phyloP scores from a whole-genome alignment of 2,113 vertebrate genomes.

The Campylomormyrus numenius region DNA sequence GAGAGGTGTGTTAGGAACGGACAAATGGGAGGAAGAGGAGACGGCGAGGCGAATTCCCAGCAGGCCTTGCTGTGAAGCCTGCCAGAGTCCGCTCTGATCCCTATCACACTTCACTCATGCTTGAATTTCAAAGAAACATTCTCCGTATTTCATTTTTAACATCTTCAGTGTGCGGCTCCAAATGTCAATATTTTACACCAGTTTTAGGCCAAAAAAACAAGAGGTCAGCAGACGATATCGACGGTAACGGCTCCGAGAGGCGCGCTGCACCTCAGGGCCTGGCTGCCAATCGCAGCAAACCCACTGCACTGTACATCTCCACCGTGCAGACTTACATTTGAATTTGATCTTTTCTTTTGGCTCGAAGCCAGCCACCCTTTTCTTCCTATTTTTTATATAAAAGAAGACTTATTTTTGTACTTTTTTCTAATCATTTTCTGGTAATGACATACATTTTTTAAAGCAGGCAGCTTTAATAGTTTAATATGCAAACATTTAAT shows the following conservation, averaged over 20 bases:
- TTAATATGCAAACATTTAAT: not conserved
- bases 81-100: not conserved
- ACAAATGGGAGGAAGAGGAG: not conserved
- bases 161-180: not conserved
- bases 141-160: conserved; percentile 7
- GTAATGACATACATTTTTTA: not conserved
- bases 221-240: not conserved
- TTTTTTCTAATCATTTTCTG: not conserved
- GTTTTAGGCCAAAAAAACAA: not conserved
- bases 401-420: not conserved
- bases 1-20: not conserved
- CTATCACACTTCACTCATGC: not conserved
- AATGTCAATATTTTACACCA: conserved; percentile 12
- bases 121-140: not conserved
- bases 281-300: not conserved
- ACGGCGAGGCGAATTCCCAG: not conserved
- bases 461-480: not conserved
- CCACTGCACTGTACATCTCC: not conserved
- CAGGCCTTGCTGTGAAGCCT: not conserved
- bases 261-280: not conserved
- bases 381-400: not conserved
- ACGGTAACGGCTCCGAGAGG: not conserved
- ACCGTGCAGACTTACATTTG: not conserved
- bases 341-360: not conserved
- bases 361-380: not conserved